Base-by-base conservation (phyloP, 2,888 invertebrate genomes). In the Steinernema scapterisci region DNA sequence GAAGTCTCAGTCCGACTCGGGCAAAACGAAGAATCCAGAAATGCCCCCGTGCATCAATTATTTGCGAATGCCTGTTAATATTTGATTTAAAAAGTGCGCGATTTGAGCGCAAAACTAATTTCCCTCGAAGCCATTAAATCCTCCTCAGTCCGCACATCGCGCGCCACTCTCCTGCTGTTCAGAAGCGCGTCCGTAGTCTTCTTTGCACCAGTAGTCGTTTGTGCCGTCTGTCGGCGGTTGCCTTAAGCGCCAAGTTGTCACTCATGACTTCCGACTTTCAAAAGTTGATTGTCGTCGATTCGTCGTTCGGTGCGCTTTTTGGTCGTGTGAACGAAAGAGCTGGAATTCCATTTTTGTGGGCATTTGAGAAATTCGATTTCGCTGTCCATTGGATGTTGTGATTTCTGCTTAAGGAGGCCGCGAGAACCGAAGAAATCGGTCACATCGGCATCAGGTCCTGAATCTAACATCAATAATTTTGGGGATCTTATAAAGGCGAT, bases 71-170 rank as follows among this genome's bases (percentile, higher is more conserved):
- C 21, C 63, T 31, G 63, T 63, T 63, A 9, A 63, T 63, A 63
- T 63, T 63, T 11, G 13, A 63, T 63, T 63, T 31, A 31, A 25
- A 63, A 63, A 31, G 21, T 21, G 54, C 31, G 63, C 21, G 31
- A 16, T 63, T 63, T 27, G 11, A 13, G 31, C 63, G 27, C 38
- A 31, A 63, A 63, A 63, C 63, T 63, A 63, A 63, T 63, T 63
- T 21, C 21, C 21, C 23, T 21, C 52, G 52, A 52, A 52, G 52
- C 52, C 52, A 52, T 52, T 52, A 21, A 52, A 21, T 52, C 21
- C 52, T n/a, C 52, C 19, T 38, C 38, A 38, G 5, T 38, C 38
- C 5, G 5, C 5, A 3, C 38, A 3, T 38, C 52, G 19, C 23
- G 52, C 23, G 19, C 23, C 52, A 23, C 52, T n/a, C 52, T 52